A percentile compares a stretch with the other conserved stretches of the same genome.
Conservation (phyloP, 2,113 vertebrate genomes). For the Nestor notabilis region DNA sequence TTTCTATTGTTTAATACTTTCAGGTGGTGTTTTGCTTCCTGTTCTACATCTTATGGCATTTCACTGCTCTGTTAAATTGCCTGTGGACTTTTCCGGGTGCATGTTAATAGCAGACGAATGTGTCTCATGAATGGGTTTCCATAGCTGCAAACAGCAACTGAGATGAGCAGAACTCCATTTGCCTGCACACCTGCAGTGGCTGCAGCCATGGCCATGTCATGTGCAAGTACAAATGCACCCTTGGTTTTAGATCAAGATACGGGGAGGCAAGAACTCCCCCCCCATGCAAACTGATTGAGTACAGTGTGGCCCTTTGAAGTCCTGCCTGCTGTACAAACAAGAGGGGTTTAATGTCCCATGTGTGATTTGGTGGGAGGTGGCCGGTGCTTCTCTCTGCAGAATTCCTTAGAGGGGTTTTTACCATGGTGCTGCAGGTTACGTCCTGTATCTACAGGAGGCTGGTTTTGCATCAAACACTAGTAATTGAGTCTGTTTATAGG, state of each 20-base stretch:
- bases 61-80: not conserved
- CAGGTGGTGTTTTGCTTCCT: not conserved
- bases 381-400: not conserved
- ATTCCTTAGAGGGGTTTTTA: not conserved
- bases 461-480: not conserved
- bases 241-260: not conserved
- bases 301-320: not conserved
- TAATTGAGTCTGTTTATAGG: not conserved
- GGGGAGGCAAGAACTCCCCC: not conserved
- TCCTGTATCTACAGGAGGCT: not conserved
- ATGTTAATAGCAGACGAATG: not conserved
- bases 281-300: not conserved
- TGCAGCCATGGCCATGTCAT: accelerated
- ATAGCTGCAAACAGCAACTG: not conserved
- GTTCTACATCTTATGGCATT: not conserved
- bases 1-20: not conserved
- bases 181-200: not conserved
- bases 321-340: not conserved
- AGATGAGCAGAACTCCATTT: not conserved
- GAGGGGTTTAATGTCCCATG: not conserved
- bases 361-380: accelerated
- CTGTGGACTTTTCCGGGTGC: accelerated
- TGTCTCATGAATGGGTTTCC: not conserved
- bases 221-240: accelerated
- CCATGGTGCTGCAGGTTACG: not conserved